Base-by-base conservation (phyloP, 2,113 vertebrate genomes). In the Brachyhypopomus occidentalis region DNA sequence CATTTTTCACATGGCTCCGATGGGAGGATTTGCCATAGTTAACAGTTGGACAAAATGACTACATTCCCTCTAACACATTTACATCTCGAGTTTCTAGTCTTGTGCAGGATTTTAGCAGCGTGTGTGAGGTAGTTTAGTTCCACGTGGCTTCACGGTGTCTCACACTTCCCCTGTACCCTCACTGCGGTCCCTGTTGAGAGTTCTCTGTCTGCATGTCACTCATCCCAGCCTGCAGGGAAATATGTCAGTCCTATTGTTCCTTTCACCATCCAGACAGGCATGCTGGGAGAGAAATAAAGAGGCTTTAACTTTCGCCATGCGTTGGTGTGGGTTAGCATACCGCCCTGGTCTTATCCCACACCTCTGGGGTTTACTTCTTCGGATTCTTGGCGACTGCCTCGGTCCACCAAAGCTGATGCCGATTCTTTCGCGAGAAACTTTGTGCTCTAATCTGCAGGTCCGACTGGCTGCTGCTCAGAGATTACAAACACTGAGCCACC, bases 331-430 rank as follows among this genome's bases (percentile, higher is more conserved):
- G 45, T 14, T 52, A 62, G 67, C 70, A 22, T 12, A 27, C 36
- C 25, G 17, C 17, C 59, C 56, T 2, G 25, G 5, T 14, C 11
- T 77, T 14, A 77, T 73, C 78, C n/a, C 20, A 80, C 27, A 38
- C 78, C 59, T 7, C 34, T 76, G 45, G 0, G 6, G 56, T 70
- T 79, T 45, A 25, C 48, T 56, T 63, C 38, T 70, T 20, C 30
- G 63, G 41, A 75, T 64, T 56, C 25, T 75, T 25, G 67, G 16
- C 38, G 59, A 71, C 56, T 3, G 73, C 72, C 23, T 84, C 78
- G 20, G 41, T 58, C 45, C 2, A 17, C 23, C 27, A 55, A 14
- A 34, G 41, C 25, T 1, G 38, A 36, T 58, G 9, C 62, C 36
- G 69, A 48, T 79, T 78, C 27, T 74, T 77, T 30, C 64, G 45